Conservation (phyloP, 2,113 vertebrate species). For the Pholis gunnellus region DNA sequence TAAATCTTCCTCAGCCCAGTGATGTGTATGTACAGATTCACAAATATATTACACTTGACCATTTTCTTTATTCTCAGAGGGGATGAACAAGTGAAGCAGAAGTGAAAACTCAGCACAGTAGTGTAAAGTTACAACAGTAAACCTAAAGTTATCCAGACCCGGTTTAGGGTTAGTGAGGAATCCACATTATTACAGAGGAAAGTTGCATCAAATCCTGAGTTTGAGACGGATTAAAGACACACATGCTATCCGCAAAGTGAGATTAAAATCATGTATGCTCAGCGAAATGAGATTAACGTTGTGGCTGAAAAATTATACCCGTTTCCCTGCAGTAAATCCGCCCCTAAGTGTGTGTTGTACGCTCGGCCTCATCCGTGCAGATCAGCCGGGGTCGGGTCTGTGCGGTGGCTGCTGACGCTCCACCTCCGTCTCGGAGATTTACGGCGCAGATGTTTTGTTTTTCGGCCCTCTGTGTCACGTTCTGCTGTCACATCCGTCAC, state of each 20-base stretch:
- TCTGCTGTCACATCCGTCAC: conserved; percentile 25
- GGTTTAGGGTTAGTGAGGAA: not conserved
- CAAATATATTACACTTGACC: too few species aligned
- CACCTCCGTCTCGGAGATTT: conserved; percentile 20
- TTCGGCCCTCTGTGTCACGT: conserved; percentile 24
- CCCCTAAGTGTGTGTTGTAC: not conserved
- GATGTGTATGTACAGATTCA: too few species aligned
- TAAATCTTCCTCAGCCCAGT: too few species aligned
- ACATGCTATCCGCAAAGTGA: conserved; percentile 13
- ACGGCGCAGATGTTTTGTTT: conserved; percentile 31
- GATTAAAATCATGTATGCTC: conserved; percentile 39
- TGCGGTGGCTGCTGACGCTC: not conserved
- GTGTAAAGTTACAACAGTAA: not conserved
- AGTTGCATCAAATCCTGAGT: not conserved
- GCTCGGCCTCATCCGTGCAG: not conserved
- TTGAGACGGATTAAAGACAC: conserved; percentile 34
- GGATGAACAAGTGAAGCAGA: too few species aligned
- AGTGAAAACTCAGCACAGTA: too few species aligned
- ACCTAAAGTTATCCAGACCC: not conserved
- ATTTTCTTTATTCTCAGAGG: too few species aligned
- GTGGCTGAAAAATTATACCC: conserved; percentile 6
- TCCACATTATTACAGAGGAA: not conserved
- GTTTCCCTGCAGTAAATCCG: conserved; percentile 28
- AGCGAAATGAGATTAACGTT: conserved; percentile 39
- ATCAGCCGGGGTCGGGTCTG: not conserved